Evolutionary conservation across 1,140 invertebrate species (phyloP), one percentile per base, ranked within the genome.

Genomic region (Drepana arcuata): DNA sequence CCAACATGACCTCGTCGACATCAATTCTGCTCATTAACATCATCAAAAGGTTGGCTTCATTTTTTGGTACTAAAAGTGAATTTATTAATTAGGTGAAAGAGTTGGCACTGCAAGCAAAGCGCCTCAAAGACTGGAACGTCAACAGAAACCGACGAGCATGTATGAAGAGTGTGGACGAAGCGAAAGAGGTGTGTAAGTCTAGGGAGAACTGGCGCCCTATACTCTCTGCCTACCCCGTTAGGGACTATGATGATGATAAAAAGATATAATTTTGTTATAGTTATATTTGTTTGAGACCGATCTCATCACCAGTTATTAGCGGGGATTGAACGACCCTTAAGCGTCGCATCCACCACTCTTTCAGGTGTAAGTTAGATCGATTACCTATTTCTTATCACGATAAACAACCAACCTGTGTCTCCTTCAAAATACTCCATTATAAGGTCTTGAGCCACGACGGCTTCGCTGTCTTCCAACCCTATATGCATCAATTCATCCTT

Each of bases 11-110:
- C 4, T 56, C 39, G 2, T 59, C 30, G 23, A 64, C 56, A 10
- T 35, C 43, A 0, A 48, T 55, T 30, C 57, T 52, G 5, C 18
- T 49, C 4, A 57, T 4, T 3, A 75, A 34, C 30, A 57, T 62
- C 1, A 33, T 9, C 2, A 72, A 37, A 2, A 75, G 37, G 15
- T 34, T 62, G 12, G 28, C 28, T 40, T 74, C 68, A 18, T 62
- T 55, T 1, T 58, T 60, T 68, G 31, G 4, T 46, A 51, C 18
- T n/a, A n/a, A 21, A 5, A 21, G 4, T 21, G 4, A 21, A 5
- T 9, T 5, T 21, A 4, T 5, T 21, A 4, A 5, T 21, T 9
- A 21, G 18, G 4, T 9, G 18, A 9, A 21, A 21, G 18, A 21
- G n/a, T n/a, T n/a, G n/a, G n/a, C n/a, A n/a, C n/a, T n/a, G n/a